Evolutionary conservation across 2,888 invertebrate species (phyloP).

Genomic region (Mayetiola destructor): DNA sequence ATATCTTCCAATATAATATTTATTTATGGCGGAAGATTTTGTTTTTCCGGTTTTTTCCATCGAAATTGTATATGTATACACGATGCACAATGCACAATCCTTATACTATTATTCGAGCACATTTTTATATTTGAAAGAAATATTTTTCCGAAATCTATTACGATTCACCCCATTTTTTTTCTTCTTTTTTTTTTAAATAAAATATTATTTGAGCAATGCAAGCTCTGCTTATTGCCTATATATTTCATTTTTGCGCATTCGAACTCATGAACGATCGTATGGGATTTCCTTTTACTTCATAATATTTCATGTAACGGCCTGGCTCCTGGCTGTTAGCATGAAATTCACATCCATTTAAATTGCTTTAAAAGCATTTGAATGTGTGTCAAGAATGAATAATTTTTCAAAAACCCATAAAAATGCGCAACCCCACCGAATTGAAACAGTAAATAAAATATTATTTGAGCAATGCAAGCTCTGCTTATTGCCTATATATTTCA

Average conservation of each 20-base stretch:
- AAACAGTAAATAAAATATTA: neutral
- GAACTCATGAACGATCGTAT: neutral
- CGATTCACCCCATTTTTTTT: neutral
- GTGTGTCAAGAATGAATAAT: slow-evolving; percentile 12
- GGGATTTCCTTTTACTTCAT: neutral
- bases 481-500: too few species aligned
- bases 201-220: slow-evolving; percentile 2
- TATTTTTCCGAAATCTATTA: slow-evolving; percentile 1
- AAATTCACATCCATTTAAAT: slow-evolving; percentile 10
- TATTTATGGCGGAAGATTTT: too few species aligned
- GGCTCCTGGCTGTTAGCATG: neutral
- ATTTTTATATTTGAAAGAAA: neutral
- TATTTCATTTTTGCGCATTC: neutral
- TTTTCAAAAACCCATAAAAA: slow-evolving; percentile 2
- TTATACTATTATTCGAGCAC: too few species aligned
- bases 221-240: too few species aligned
- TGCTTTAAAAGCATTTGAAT: slow-evolving; percentile 6
- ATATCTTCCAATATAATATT: too few species aligned
- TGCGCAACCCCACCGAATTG: too few species aligned
- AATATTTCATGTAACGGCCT: neutral
- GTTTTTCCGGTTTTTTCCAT: too few species aligned
- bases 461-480: too few species aligned
- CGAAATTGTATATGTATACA: too few species aligned
- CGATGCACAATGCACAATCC: too few species aligned
- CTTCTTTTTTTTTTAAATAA: slow-evolving; percentile 2